Evolutionary conservation across 2,797 vertebrate genomes (phyloP).

Genomic region (Kryptopterus vitreolus): DNA sequence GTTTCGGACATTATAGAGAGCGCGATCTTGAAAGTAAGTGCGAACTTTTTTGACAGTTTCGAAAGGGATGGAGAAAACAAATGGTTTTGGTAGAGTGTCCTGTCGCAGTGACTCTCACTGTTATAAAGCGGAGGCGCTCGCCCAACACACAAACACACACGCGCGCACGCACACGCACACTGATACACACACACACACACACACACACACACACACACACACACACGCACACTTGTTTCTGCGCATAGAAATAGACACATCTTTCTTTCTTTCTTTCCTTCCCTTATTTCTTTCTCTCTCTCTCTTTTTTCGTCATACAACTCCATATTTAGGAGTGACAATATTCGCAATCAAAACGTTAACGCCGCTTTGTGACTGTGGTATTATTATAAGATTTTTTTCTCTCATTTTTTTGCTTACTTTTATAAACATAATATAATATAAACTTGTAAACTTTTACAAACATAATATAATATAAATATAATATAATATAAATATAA

Average conservation of each 20-base stretch:
- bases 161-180: background rate
- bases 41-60: constrained; percentile 34
- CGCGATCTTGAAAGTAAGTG: constrained; percentile 5
- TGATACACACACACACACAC: background rate
- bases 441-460: too few species aligned
- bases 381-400: background rate
- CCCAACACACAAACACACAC: too few species aligned
- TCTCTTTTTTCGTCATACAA: background rate
- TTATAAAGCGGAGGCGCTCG: background rate
- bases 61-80: constrained; percentile 23
- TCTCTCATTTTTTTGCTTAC: background rate
- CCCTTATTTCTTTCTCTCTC: background rate
- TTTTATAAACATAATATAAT: too few species aligned
- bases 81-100: constrained; percentile 6
- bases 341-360: background rate
- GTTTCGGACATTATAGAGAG: background rate
- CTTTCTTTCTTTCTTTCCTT: background rate
- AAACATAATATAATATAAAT: too few species aligned
- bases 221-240: background rate
- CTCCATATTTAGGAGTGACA: background rate
- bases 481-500: background rate
- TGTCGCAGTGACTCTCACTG: constrained; percentile 25
- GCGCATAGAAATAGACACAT: background rate
- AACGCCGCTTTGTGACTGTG: background rate
- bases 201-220: background rate